Conservation (phyloP, 2,888 invertebrate genomes). For the Lumbricus terrestris region DNA sequence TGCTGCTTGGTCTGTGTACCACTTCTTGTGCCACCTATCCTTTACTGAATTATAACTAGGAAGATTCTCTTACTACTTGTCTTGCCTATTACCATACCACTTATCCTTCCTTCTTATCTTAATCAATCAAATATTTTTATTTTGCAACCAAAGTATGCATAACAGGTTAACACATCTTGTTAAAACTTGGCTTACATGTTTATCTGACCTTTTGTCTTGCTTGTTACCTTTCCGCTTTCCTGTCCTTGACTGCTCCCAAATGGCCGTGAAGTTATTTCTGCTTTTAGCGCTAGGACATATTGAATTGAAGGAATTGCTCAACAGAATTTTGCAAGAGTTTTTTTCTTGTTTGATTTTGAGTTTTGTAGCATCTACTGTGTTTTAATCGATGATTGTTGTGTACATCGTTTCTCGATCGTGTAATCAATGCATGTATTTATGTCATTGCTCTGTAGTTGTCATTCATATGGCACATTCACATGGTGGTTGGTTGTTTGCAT, state of each 20-base stretch:
- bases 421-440: not conserved
- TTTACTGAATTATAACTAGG: not conserved
- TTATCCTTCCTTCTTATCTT: too few relatives aligned
- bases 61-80: not conserved
- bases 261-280: not conserved
- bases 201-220: not conserved
- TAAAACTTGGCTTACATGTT: too few relatives aligned
- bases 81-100: too few relatives aligned
- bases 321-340: not conserved
- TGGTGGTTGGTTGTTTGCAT: not conserved
- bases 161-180: too few relatives aligned
- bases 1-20: not conserved
- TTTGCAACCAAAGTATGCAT: too few relatives aligned
- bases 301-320: not conserved
- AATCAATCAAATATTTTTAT: too few relatives aligned
- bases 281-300: not conserved
- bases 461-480: not conserved
- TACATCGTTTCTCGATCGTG: not conserved
- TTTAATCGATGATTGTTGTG: not conserved
- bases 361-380: conserved; percentile 3
- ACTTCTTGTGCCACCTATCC: not conserved
- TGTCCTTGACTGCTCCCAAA: not conserved
- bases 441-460: not conserved
- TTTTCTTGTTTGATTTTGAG: not conserved
- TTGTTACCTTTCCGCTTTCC: not conserved